Base-by-base conservation (phyloP, 2,113 vertebrate species). In the Bubo blakistoni region DNA sequence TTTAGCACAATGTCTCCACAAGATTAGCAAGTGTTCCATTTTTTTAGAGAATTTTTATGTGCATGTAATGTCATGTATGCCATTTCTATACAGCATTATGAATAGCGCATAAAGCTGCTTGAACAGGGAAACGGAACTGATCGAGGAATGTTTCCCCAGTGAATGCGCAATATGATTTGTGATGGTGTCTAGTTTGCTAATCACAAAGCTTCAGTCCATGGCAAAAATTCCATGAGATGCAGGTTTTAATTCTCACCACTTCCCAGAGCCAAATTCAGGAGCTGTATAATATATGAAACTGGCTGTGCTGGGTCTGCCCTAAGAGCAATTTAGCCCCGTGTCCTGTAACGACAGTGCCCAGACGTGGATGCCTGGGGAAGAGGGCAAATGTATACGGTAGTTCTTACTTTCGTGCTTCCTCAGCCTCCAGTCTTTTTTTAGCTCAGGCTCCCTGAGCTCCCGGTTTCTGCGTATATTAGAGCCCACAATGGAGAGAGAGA, bases 1-100 rank as follows among this genome's bases (percentile, higher is more conserved):
- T 96, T 90, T 58, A 96, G 94, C 84, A 92, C 69, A 94, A 87
- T 80, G 46, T 92, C 58, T 46, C 44, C 79, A 87, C 40, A 80
- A 91, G 92, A 95, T 92, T 86, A 94, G 67, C 67, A 92, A 86
- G 54, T 67, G 59, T 47, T 82, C 81, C 36, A 24, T 55, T 93
- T 63, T 86, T 91, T 71, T 18, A 32, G 62, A 71, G n/a, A 85
- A n/a, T 58, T 88, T 81, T 82, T 82, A 76, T 63, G 51, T 81
- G 51, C 63, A 36, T 79, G 38, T 76, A 74, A 81, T 85, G 58
- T 63, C 89, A 87, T 25, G 71, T 72, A 73, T 87, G 66, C 80
- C 61, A 76, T 62, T 95, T 87, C 87, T 86, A 8, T 47, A 82
- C 49, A 78, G 74, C 40, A n/a, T 78, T 88, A 67, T 52, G 61